Evolutionary conservation across 2,888 invertebrate genomes (phyloP).

Genomic region (Harmothoe impar): DNA sequence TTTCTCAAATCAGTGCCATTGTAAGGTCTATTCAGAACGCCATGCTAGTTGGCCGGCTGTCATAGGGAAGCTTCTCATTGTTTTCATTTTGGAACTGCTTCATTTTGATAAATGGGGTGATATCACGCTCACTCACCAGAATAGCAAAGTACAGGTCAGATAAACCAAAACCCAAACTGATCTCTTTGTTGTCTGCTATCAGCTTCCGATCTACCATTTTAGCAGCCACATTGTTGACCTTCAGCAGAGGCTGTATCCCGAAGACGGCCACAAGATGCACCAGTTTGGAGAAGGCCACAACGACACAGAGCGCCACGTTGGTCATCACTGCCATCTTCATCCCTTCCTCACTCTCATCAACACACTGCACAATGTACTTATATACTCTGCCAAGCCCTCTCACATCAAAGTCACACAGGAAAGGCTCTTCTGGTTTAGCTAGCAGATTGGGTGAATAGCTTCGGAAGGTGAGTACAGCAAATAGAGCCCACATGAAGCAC

Average conservation of each 20-base stretch:
- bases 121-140: slow-evolving; percentile 19
- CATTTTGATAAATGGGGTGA: background rate
- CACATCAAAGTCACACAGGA: slow-evolving; percentile 17
- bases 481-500: slow-evolving; percentile 3
- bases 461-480: slow-evolving; percentile 1
- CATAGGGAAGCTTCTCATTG: background rate
- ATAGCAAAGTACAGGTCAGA: slow-evolving; percentile 41
- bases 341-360: background rate
- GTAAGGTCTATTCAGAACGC: slow-evolving; percentile 5
- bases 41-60: background rate
- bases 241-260: slow-evolving; percentile 20
- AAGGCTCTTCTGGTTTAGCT: background rate
- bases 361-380: slow-evolving; percentile 5
- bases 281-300: slow-evolving; percentile 10
- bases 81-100: background rate
- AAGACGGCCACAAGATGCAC: slow-evolving; percentile 18
- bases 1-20: too few relatives aligned
- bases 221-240: background rate
- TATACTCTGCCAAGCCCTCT: background rate
- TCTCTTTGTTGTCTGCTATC: background rate
- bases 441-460: background rate
- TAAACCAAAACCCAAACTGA: background rate
- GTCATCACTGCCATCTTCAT: background rate
- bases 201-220: slow-evolving; percentile 2
- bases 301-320: background rate